Conservation (phyloP, 2,888 invertebrate species). For the Enchytraeus crypticus region DNA sequence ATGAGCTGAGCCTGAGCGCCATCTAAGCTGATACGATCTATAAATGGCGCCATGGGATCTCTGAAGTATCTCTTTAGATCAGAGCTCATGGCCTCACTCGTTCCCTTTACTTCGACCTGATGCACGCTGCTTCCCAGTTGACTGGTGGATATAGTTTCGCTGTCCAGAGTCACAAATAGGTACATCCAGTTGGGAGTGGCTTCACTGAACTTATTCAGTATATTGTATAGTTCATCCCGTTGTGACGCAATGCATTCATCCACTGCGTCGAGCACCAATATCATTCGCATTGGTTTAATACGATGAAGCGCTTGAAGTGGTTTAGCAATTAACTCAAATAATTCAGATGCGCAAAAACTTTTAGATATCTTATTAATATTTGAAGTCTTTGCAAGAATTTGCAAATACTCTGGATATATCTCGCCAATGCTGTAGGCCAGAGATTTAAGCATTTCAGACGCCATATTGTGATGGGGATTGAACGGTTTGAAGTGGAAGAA, state of each 20-base stretch:
- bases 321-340: conserved; percentile 16
- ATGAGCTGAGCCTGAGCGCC: conserved; percentile 25
- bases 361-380: conserved; percentile 9
- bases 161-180: conserved; percentile 16
- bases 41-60: conserved; percentile 21
- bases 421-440: conserved; percentile 18
- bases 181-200: conserved; percentile 22
- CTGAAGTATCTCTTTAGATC: conserved; percentile 25
- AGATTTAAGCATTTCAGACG: conserved; percentile 11
- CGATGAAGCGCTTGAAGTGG: conserved; percentile 13
- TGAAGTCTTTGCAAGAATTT: conserved; percentile 6
- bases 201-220: conserved; percentile 14
- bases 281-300: conserved; percentile 9
- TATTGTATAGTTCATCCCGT: conserved; percentile 4
- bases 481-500: conserved; percentile 22
- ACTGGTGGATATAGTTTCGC: conserved; percentile 12
- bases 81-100: conserved; percentile 13
- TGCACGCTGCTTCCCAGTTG: conserved; percentile 7
- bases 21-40: conserved; percentile 28
- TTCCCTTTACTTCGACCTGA: conserved; percentile 18
- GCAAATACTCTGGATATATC: conserved; percentile 13
- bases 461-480: conserved; percentile 18
- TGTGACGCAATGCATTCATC: conserved; percentile 22
- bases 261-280: conserved; percentile 26
- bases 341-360: conserved; percentile 8